phyloP scores from a whole-genome alignment of 2,888 invertebrate species.

The Trachelus stipa region DNA sequence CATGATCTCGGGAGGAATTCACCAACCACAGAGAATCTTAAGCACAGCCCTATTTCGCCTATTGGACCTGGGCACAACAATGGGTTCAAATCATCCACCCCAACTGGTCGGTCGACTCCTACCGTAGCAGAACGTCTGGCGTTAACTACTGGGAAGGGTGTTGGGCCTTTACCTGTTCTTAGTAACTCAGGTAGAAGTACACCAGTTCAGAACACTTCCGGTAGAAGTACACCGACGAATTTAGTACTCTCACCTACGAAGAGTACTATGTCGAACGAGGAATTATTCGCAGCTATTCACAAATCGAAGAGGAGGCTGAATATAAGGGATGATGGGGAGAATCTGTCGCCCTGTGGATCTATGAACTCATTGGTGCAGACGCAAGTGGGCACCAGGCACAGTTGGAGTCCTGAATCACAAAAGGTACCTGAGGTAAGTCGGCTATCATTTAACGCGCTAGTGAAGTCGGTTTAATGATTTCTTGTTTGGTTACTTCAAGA shows the following conservation, averaged over 20 bases:
- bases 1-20: constrained; percentile 44
- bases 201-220: constrained; percentile 41
- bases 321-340: constrained; percentile 71
- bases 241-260: constrained; percentile 73
- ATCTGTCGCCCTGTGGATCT: constrained; percentile 55
- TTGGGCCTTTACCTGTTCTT: constrained; percentile 31
- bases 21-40: constrained; percentile 39
- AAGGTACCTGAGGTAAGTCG: constrained; percentile 50
- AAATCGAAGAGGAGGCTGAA: constrained; percentile 81
- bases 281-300: constrained; percentile 81
- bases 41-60: constrained; percentile 56
- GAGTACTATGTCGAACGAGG: constrained; percentile 83
- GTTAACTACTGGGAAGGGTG: constrained; percentile 35
- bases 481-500: too few relatives aligned
- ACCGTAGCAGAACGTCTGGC: constrained; percentile 54
- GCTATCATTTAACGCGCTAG: constrained; percentile 60
- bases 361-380: constrained; percentile 69
- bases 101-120: constrained; percentile 45
- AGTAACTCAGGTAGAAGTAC: constrained; percentile 36
- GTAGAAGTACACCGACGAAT: constrained; percentile 52
- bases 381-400: constrained; percentile 68
- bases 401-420: constrained; percentile 73
- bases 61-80: constrained; percentile 38
- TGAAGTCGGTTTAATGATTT: constrained; percentile 43
- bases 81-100: constrained; percentile 45